Percentiles rank a stretch among this genome's conserved stretches.
Conservation (phyloP, 2,113 vertebrate genomes). For the Caranx melampygus region DNA sequence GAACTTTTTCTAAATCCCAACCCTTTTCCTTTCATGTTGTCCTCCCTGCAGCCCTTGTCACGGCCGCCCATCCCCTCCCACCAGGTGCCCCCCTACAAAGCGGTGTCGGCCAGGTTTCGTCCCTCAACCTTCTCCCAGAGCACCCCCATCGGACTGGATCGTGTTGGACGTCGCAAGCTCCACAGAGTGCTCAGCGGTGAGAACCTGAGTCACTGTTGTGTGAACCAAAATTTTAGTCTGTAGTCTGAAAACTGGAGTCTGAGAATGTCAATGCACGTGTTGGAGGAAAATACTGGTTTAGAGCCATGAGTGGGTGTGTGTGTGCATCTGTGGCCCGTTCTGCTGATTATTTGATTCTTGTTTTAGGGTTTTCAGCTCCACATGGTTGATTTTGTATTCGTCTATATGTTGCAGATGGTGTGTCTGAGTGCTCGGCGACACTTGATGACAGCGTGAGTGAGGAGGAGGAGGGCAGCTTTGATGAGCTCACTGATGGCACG, state of each 20-base stretch:
- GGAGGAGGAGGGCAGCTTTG: slow-evolving; percentile 94
- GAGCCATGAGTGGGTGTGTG: slow-evolving; percentile 25
- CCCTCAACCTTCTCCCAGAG: slow-evolving; percentile 93
- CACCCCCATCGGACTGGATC: slow-evolving; percentile 95
- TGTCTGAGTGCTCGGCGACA: slow-evolving; percentile 83
- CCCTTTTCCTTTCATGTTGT: slow-evolving; percentile 34
- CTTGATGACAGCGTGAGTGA: slow-evolving; percentile 95
- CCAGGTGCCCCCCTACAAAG: slow-evolving; percentile 94
- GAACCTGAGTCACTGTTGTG: slow-evolving; percentile 61
- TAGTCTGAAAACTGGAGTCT: slow-evolving; percentile 41
- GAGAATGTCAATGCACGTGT: slow-evolving; percentile 54
- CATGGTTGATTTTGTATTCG: background rate
- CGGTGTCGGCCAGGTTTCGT: slow-evolving; percentile 91
- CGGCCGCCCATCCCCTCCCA: slow-evolving; percentile 93
- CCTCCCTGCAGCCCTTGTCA: slow-evolving; percentile 80
- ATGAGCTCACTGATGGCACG: slow-evolving; percentile 89
- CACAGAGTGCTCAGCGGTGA: slow-evolving; percentile 91
- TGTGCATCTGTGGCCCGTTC: slow-evolving; percentile 33
- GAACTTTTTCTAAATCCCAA: slow-evolving; percentile 26
- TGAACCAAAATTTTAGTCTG: slow-evolving; percentile 15
- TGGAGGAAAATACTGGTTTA: slow-evolving; percentile 20
- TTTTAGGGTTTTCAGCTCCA: background rate
- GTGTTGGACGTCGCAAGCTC: slow-evolving; percentile 88
- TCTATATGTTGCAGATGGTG: slow-evolving; percentile 83
- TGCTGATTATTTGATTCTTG: background rate